A percentile compares a stretch with the other conserved stretches of the same genome.
Evolutionary conservation across 35 echinoderm and acorn worm species (phyloP).

Genomic region (Heliocidaris erythrogramma): DNA sequence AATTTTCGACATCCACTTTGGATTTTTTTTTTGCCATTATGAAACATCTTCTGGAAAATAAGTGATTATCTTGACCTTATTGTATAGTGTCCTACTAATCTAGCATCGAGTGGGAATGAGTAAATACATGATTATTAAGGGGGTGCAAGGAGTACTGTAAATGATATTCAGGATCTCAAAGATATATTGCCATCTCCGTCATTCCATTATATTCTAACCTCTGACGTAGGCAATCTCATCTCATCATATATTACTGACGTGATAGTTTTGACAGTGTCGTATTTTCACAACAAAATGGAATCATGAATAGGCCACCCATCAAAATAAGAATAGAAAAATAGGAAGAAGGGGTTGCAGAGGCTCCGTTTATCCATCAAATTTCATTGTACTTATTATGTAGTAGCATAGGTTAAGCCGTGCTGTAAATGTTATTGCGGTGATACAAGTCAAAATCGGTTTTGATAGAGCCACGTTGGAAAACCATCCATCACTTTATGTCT

Average conservation of each 20-base stretch:
- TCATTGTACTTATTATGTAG: not conserved
- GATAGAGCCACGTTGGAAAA: not conserved
- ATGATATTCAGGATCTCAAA: too few relatives aligned
- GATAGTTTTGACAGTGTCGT: not conserved
- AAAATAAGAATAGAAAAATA: not conserved
- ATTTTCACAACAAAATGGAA: not conserved
- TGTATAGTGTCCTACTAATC: not conserved
- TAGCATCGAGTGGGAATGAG: not conserved
- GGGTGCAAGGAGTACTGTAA: too few relatives aligned
- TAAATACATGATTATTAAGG: not conserved
- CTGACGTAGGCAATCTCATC: not conserved
- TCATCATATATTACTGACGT: not conserved
- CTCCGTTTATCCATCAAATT: not conserved
- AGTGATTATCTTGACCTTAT: not conserved
- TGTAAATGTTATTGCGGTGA: not conserved
- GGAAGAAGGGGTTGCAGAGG: not conserved
- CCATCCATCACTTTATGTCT: slow-evolving; percentile 10
- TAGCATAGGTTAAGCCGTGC: not conserved
- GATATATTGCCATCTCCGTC: not conserved
- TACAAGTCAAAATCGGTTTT: slow-evolving; percentile 4
- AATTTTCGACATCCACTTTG: not conserved
- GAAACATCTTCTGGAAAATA: not conserved
- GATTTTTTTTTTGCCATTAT: not conserved
- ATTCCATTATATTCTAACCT: not conserved
- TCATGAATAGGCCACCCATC: not conserved